Base-by-base conservation (phyloP, 2,797 vertebrate species). In the Pogonophryne albipinna region DNA sequence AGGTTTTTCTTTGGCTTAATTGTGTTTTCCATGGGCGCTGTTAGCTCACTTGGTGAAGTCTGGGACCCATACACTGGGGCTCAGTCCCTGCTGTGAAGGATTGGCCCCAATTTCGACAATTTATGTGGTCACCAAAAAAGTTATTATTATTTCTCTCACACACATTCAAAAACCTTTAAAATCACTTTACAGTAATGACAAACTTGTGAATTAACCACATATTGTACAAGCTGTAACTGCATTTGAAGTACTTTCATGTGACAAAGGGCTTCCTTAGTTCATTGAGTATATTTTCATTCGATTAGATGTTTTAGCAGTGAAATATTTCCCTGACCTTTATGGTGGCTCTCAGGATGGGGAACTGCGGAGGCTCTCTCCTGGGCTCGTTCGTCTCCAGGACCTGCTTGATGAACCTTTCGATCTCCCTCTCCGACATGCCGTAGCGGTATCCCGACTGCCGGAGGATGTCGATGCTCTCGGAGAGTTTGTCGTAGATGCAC, bases 361-460 rank as follows among this genome's bases (percentile, higher is more conserved):
- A 96, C 59, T 96, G 96, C 0, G 96, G 95, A 0, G 97, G 97
- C 1, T 96, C 95, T 63, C 96, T 91, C 50, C 95, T 93, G 44
- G 97, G 97, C 74, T 98, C 97, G 0, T 97, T 98, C 75, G 97
- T 97, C 92, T 98, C 96, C 91, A 99, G 89, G 9, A 98, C 96
- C 68, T 97, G 97, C 89, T 95, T 96, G 91, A 99, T 97, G 92
- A 99, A 98, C 78, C 95, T 97, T 92, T 99, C 97, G 1, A 98
- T 98, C 87, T 98, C 97, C 76, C 96, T 93, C 91, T 99, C 97
- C 0, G 97, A 97, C 97, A 98, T 99, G 61, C 97, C 97, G 59
- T 97, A 99, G 10, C 97, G 96, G 85, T 97, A 96, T 31, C 97
- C 97, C 0, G 97, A 98, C 91, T 98, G 96, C 10, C 97, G 96